A percentile compares a stretch with the other conserved stretches of the same genome.
These are phyloP conservation scores for Hypomesus transpacificus DNA, from an alignment of 2,113 vertebrate genomes.

Conservation along the genomic window DNA sequence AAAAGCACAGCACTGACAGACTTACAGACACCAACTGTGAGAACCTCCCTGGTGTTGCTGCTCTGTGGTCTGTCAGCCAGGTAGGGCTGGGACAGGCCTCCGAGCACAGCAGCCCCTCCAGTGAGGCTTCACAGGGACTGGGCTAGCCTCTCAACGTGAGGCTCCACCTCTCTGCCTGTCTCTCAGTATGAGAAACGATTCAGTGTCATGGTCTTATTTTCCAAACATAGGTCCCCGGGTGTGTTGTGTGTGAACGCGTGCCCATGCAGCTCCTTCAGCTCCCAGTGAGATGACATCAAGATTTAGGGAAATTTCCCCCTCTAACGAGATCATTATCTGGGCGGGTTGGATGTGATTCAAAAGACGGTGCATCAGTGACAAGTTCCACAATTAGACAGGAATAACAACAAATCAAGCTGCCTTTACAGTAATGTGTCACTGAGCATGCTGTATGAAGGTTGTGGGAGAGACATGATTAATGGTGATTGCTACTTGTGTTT, in stretches of 20 bases:
- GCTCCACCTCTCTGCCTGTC: not conserved
- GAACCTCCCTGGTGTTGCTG: constrained; percentile 3
- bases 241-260: not conserved
- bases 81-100: constrained; percentile 20
- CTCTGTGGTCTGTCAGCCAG: constrained; percentile 5
- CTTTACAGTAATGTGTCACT: constrained; percentile 53
- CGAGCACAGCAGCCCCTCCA: constrained; percentile 1
- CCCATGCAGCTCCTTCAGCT: constrained; percentile 23
- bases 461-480: constrained; percentile 55
- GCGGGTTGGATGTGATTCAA: constrained; percentile 61
- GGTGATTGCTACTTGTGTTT: constrained; percentile 65
- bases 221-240: constrained; percentile 20
- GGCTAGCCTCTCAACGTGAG: constrained; percentile 33
- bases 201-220: constrained; percentile 33
- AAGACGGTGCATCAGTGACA: constrained; percentile 59
- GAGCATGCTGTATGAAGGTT: constrained; percentile 38
- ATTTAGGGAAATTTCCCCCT: constrained; percentile 55
- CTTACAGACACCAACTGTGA: no score
- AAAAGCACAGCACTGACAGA: no score
- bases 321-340: constrained; percentile 56
- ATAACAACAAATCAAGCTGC: constrained; percentile 67
- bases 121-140: constrained; percentile 22
- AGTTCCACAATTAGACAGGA: constrained; percentile 66
- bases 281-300: constrained; percentile 24
- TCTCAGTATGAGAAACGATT: constrained; percentile 28